Percentiles rank a stretch among this genome's conserved stretches.
Conservation (phyloP, 2,888 invertebrate genomes). For the Acrobasis consociella region DNA sequence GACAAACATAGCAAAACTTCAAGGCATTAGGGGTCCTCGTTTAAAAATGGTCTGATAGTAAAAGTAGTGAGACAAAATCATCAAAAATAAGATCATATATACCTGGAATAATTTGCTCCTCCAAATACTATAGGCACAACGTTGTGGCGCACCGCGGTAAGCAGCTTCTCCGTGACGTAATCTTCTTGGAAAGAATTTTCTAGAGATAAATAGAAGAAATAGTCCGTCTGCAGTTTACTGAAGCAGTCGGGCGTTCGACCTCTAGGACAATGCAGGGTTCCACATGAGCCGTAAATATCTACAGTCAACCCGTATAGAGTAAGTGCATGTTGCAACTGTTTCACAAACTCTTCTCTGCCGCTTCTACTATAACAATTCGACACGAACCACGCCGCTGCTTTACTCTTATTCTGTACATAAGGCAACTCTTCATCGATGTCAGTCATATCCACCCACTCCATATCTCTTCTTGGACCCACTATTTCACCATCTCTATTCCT, state of each 20-base stretch:
- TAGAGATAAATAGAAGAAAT: constrained; percentile 88
- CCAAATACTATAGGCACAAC: constrained; percentile 87
- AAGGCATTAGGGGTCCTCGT: too few relatives aligned
- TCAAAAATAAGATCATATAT: constrained; percentile 7
- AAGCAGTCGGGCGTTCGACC: constrained; percentile 48
- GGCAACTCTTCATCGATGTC: constrained; percentile 42
- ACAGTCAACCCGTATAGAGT: constrained; percentile 51
- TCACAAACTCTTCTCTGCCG: constrained; percentile 48
- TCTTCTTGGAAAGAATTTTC: constrained; percentile 87
- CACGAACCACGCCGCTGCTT: constrained; percentile 74
- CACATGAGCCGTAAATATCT: constrained; percentile 82
- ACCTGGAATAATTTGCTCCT: constrained; percentile 84
- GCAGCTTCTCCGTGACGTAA: constrained; percentile 83
- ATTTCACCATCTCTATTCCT: constrained; percentile 48
- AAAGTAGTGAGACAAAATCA: too few relatives aligned
- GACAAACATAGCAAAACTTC: too few relatives aligned
- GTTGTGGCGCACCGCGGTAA: constrained; percentile 81
- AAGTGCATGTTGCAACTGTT: constrained; percentile 48
- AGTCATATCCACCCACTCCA: constrained; percentile 46
- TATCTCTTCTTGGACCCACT: constrained; percentile 58
- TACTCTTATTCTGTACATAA: constrained; percentile 55
- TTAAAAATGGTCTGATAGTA: too few relatives aligned
- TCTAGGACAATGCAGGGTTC: constrained; percentile 55
- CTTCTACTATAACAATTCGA: constrained; percentile 62
- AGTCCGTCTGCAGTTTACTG: constrained; percentile 74